Conservation (phyloP, 2,113 vertebrate genomes). For the Ciconia stormi region DNA sequence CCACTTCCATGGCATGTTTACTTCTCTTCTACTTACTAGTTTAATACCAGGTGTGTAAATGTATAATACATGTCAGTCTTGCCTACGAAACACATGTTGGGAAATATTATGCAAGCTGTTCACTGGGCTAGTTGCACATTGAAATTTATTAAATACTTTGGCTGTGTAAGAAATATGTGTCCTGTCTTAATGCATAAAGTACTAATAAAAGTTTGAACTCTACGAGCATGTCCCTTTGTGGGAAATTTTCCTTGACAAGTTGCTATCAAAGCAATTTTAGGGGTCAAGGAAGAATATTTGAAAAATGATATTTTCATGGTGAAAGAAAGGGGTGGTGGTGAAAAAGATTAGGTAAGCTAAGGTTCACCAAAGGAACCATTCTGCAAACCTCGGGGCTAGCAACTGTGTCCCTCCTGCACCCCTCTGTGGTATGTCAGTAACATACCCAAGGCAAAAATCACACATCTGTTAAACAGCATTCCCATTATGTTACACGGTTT, state of each 20-base stretch:
- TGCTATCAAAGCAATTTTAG: background rate
- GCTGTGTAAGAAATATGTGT: background rate
- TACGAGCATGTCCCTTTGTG: background rate
- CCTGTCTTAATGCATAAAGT: background rate
- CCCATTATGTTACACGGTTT: background rate
- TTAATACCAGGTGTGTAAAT: background rate
- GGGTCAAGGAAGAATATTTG: background rate
- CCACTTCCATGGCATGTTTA: background rate
- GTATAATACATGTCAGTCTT: background rate
- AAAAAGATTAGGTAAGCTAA: background rate
- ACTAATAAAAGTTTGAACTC: background rate
- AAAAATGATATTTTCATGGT: background rate
- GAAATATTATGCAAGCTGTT: background rate
- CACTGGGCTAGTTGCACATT: background rate
- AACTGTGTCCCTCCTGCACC: background rate
- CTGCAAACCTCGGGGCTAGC: background rate
- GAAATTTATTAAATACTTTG: background rate
- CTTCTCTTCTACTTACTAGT: background rate
- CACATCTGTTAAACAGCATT: background rate
- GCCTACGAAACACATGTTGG: background rate
- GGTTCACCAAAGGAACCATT: background rate
- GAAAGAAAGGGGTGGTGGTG: background rate
- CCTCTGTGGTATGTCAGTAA: background rate
- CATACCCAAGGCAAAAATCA: rapidly evolving
- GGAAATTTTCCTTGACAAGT: background rate